These are phyloP conservation scores for Accipiter cooperii DNA, from an alignment of 2,113 vertebrate genomes.

Conservation along the genomic window DNA sequence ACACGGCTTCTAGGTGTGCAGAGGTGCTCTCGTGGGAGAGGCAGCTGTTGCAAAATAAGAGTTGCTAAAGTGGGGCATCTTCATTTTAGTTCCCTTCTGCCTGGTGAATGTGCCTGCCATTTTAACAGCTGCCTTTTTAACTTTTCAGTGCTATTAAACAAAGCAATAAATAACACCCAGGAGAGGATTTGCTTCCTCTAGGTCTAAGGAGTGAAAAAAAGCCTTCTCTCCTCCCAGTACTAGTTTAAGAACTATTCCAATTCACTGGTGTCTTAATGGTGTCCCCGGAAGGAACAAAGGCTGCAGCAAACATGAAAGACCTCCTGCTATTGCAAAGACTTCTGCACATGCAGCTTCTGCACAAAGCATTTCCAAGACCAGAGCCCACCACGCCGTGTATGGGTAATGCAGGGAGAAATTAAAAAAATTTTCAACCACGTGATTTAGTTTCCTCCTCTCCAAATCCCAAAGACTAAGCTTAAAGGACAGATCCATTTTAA, in stretches of 20 bases:
- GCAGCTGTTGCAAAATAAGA: background rate
- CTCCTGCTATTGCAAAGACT: background rate
- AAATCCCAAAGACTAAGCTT: background rate
- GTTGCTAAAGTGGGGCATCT: background rate
- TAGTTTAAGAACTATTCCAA: background rate
- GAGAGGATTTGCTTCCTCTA: background rate
- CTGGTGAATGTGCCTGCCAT: background rate
- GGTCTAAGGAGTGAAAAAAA: background rate
- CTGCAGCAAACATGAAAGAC: background rate
- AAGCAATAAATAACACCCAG: background rate
- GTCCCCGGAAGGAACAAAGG: background rate
- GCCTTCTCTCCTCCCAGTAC: background rate
- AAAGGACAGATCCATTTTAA: slow-evolving; percentile 12
- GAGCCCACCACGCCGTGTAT: background rate
- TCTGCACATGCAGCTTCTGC: background rate
- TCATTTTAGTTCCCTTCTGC: background rate
- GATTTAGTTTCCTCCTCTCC: background rate
- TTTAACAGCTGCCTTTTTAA: background rate
- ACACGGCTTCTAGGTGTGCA: background rate
- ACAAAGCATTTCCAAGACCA: background rate
- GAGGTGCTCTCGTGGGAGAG: background rate
- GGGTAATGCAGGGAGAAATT: background rate
- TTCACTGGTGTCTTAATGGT: background rate
- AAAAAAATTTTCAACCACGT: background rate
- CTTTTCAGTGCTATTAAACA: background rate